Percentiles rank a stretch among this genome's conserved stretches.
These are phyloP conservation scores for Notodonta dromedarius DNA, from an alignment of 2,888 invertebrate species.

Conservation along the genomic window DNA sequence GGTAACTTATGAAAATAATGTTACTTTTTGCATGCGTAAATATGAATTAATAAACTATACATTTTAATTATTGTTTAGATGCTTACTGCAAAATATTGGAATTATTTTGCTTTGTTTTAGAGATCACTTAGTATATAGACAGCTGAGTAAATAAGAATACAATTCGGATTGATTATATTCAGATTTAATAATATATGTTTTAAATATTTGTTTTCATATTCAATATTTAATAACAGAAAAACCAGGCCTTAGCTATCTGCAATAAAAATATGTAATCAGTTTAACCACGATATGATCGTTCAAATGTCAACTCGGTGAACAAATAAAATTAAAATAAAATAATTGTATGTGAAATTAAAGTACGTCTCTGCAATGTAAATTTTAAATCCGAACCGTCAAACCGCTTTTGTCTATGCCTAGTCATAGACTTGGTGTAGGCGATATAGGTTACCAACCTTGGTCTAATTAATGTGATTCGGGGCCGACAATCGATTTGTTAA, in stretches of 20 bases:
- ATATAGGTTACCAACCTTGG: slow-evolving; percentile 26
- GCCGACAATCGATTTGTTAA: slow-evolving; percentile 22
- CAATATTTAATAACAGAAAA: no score
- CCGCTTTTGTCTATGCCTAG: slow-evolving; percentile 1
- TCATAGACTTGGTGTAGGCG: slow-evolving; percentile 11
- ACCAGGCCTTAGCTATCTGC: no score
- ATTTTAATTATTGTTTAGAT: neutral
- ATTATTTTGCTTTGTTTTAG: neutral
- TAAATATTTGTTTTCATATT: no score
- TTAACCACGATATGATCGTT: no score
- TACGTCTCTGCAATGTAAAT: slow-evolving; percentile 3
- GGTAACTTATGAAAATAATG: neutral
- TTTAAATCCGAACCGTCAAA: neutral
- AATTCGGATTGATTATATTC: neutral
- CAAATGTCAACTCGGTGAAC: no score
- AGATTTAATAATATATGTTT: no score
- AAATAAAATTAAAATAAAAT: no score
- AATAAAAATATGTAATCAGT: no score
- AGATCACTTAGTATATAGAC: neutral
- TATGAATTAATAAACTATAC: neutral
- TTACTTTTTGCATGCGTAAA: neutral
- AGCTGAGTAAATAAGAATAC: neutral
- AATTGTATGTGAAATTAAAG: no score
- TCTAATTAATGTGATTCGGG: slow-evolving; percentile 35
- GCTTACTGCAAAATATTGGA: neutral